Evolutionary conservation across 1,140 invertebrate genomes (phyloP).

Genomic region (Trissolcus basalis): DNA sequence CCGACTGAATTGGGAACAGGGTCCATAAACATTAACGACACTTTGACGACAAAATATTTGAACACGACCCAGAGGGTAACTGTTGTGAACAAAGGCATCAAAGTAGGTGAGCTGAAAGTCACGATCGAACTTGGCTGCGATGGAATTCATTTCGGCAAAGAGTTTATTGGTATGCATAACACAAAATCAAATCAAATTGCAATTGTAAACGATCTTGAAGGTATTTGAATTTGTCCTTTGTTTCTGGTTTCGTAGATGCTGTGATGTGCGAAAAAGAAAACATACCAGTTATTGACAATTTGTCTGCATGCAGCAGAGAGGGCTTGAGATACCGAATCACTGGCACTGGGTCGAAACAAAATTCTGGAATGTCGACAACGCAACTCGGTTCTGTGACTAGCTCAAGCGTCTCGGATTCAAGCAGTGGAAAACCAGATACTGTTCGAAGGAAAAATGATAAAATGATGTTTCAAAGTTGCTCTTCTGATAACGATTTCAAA

Average conservation of each 20-base stretch:
- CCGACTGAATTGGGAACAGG: constrained; percentile 68
- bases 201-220: not conserved
- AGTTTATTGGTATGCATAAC: constrained; percentile 71
- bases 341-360: constrained; percentile 62
- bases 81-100: constrained; percentile 69
- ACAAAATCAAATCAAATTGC: constrained; percentile 8
- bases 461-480: constrained; percentile 51
- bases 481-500: constrained; percentile 41
- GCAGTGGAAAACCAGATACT: constrained; percentile 36
- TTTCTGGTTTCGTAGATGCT: constrained; percentile 57
- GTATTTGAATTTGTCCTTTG: too few species aligned
- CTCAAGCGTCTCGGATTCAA: constrained; percentile 42
- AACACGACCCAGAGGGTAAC: constrained; percentile 62
- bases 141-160: constrained; percentile 74
- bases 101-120: constrained; percentile 72
- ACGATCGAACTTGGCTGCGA: constrained; percentile 74
- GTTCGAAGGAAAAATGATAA: constrained; percentile 56
- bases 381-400: constrained; percentile 43
- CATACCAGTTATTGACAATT: constrained; percentile 63
- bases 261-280: constrained; percentile 68
- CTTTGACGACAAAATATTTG: constrained; percentile 53
- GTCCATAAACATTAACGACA: constrained; percentile 60
- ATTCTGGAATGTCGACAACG: constrained; percentile 47
- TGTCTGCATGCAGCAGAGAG: constrained; percentile 24
- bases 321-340: constrained; percentile 59